These are phyloP conservation scores for Cylindroiulus punctatus DNA, from an alignment of 2,888 invertebrate genomes.

Conservation along the genomic window DNA sequence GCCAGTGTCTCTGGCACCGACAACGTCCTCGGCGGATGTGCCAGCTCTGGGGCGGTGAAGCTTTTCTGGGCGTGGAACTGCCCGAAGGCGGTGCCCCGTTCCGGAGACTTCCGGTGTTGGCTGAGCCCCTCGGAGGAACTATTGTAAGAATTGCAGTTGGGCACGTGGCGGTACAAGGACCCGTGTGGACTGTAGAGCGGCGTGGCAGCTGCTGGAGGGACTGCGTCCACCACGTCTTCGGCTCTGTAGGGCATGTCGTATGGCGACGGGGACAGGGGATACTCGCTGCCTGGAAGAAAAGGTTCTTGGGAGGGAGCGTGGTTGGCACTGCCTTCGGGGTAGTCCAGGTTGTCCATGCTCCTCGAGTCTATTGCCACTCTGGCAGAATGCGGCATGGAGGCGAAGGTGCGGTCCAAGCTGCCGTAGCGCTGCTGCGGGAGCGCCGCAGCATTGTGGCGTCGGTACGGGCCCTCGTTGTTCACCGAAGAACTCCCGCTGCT, in stretches of 20 bases:
- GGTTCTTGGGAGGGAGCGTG: not conserved
- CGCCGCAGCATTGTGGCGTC: conserved; percentile 60
- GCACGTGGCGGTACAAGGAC: not conserved
- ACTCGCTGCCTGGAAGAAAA: not conserved
- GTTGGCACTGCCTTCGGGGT: conserved; percentile 46
- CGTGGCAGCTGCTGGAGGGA: not conserved
- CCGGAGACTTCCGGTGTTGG: not conserved
- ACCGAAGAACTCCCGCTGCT: conserved; percentile 63
- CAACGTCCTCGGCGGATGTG: not conserved
- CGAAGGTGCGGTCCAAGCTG: conserved; percentile 63
- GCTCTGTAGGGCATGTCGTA: conserved; percentile 17
- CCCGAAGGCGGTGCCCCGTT: not conserved
- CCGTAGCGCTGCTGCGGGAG: conserved; percentile 62
- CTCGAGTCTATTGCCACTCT: conserved; percentile 51
- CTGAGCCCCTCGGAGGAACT: not conserved
- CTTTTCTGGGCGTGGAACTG: not conserved
- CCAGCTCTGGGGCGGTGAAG: not conserved
- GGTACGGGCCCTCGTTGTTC: conserved; percentile 55
- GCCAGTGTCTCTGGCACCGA: not conserved
- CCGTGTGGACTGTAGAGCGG: not conserved
- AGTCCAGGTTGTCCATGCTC: conserved; percentile 61
- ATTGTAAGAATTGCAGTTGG: not conserved
- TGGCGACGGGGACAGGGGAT: conserved; percentile 37
- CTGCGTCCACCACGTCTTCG: not conserved
- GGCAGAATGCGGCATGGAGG: not conserved